phyloP scores from a whole-genome alignment of 2,113 vertebrate genomes.

The Heloderma charlesbogerti region DNA sequence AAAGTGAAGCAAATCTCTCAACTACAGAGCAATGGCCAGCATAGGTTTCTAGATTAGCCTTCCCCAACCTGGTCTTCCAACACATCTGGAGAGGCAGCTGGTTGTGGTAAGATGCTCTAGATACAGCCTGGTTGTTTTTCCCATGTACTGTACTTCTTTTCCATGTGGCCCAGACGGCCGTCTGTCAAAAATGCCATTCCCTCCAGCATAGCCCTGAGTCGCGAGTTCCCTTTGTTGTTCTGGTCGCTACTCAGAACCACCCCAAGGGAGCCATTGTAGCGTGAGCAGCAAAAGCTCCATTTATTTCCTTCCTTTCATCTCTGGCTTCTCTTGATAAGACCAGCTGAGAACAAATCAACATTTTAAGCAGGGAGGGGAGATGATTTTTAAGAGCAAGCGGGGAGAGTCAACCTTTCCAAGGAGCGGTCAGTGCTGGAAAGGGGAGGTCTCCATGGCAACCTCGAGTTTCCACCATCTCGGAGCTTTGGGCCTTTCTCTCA shows the following conservation, averaged over 20 bases:
- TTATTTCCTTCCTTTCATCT: background rate
- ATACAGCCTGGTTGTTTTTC: background rate
- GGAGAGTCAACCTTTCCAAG: background rate
- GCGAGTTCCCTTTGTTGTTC: background rate
- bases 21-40: no score
- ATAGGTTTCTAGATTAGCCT: no score
- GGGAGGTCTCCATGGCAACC: slow-evolving; percentile 45
- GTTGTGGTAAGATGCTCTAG: background rate
- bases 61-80: background rate
- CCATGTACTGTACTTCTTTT: no score
- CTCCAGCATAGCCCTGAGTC: background rate
- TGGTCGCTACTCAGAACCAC: background rate
- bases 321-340: slow-evolving; percentile 29
- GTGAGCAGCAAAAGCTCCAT: background rate
- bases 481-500: background rate
- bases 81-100: background rate
- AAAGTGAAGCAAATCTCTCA: no score
- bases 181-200: background rate
- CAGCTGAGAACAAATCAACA: background rate
- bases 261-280: background rate
- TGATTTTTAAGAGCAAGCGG: background rate
- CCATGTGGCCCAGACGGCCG: rapidly evolving
- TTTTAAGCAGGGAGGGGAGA: background rate
- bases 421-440: background rate
- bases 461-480: background rate